phyloP scores from a whole-genome alignment of 2,888 invertebrate genomes.

The Ceratothoa steindachneri region DNA sequence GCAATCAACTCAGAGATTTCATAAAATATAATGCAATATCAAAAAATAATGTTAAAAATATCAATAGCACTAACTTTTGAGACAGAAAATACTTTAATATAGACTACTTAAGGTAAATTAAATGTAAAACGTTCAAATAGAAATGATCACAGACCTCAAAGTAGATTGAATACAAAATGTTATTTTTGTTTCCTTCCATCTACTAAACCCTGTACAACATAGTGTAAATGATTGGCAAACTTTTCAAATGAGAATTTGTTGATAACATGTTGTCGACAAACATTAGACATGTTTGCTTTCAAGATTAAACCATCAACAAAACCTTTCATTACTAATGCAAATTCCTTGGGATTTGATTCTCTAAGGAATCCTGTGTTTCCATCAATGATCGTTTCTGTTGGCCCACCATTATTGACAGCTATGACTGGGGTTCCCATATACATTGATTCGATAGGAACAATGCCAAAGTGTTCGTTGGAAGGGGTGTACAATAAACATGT shows the following conservation, averaged over 20 bases:
- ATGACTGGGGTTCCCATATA: conserved; percentile 86
- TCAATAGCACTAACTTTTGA: too few species aligned
- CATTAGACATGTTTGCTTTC: conserved; percentile 66
- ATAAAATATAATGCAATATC: too few species aligned
- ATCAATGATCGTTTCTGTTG: conserved; percentile 82
- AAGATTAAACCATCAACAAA: conserved; percentile 62
- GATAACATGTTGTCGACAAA: conserved; percentile 70
- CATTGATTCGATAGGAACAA: conserved; percentile 98
- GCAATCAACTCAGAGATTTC: too few species aligned
- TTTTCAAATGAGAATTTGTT: conserved; percentile 77
- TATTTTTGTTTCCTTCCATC: conserved; percentile 37
- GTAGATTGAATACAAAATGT: not conserved
- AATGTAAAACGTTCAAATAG: too few species aligned
- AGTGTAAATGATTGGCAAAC: conserved; percentile 67
- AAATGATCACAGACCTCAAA: too few species aligned
- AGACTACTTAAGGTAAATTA: too few species aligned
- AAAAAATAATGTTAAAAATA: too few species aligned
- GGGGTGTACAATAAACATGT: conserved; percentile 81
- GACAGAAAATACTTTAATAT: too few species aligned
- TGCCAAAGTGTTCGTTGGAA: conserved; percentile 95
- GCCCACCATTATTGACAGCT: conserved; percentile 92
- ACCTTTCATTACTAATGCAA: conserved; percentile 71
- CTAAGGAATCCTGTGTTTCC: conserved; percentile 76
- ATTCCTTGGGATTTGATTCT: conserved; percentile 62
- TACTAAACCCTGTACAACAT: conserved; percentile 31